Conservation (phyloP, 2,113 vertebrate genomes). For the Saguinus imperator region DNA sequence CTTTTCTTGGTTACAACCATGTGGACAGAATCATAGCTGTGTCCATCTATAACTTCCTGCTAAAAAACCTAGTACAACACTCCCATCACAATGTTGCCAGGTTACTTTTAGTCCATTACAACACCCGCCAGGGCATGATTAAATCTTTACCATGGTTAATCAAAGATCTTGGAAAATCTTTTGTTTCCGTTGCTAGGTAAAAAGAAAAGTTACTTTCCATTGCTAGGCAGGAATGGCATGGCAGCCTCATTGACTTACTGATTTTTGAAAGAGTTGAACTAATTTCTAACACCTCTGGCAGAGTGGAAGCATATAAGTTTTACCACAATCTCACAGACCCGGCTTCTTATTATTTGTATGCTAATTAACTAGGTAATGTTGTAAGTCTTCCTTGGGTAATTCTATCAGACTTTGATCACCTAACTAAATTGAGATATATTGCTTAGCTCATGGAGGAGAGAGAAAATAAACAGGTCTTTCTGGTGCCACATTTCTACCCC, state of each 20-base stretch:
- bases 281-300: neutral
- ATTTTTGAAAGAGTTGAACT: neutral
- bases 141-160: neutral
- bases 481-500: neutral
- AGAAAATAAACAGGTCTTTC: neutral
- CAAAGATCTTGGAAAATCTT: conserved; percentile 2
- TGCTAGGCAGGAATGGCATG: neutral
- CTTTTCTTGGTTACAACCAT: neutral
- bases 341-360: neutral
- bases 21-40: neutral
- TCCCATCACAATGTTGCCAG: neutral
- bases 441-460: neutral
- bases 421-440: neutral
- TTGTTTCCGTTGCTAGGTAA: neutral
- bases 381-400: neutral
- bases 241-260: neutral
- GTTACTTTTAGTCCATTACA: neutral
- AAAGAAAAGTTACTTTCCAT: neutral
- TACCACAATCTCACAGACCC: neutral
- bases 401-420: neutral
- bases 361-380: neutral
- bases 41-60: neutral
- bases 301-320: neutral
- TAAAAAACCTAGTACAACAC: neutral
- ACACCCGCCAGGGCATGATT: neutral